phyloP scores from a whole-genome alignment of 2,888 invertebrate species.

The Drosophila macrospina region DNA sequence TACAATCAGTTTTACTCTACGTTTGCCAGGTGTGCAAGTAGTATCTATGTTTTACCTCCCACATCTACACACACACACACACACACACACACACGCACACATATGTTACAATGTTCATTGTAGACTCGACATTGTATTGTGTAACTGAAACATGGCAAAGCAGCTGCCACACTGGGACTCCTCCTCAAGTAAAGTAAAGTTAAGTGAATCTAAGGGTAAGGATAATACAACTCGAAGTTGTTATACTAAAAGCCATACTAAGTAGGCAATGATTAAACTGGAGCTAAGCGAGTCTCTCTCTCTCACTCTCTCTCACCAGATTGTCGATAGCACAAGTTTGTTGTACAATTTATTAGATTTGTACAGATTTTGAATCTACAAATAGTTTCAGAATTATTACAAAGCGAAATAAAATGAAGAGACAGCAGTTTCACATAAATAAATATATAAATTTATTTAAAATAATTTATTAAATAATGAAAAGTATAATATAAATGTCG shows the following conservation, averaged over 20 bases:
- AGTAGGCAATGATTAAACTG: constrained; percentile 14
- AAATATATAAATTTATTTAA: no score
- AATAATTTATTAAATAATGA: no score
- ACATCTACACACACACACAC: constrained; percentile 9
- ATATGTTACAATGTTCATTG: constrained; percentile 34
- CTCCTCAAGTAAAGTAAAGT: constrained; percentile 21
- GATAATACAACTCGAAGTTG: constrained; percentile 7
- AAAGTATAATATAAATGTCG: no score
- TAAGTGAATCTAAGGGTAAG: constrained; percentile 17
- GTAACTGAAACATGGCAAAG: constrained; percentile 41
- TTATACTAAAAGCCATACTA: constrained; percentile 13
- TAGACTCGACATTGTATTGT: constrained; percentile 47
- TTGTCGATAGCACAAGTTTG: background rate
- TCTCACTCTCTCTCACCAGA: background rate
- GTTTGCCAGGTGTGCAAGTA: constrained; percentile 13
- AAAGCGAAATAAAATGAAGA: background rate
- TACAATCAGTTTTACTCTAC: constrained; percentile 72
- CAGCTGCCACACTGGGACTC: constrained; percentile 17
- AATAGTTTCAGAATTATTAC: no score
- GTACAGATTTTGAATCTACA: background rate
- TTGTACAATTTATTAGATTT: background rate
- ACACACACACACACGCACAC: background rate
- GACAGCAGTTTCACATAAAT: background rate
- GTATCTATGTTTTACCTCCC: constrained; percentile 25
- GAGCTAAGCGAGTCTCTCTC: background rate